A percentile compares a stretch with the other conserved stretches of the same genome.
phyloP scores from a whole-genome alignment of 2,113 vertebrate species.

The Spermophilus dauricus region DNA sequence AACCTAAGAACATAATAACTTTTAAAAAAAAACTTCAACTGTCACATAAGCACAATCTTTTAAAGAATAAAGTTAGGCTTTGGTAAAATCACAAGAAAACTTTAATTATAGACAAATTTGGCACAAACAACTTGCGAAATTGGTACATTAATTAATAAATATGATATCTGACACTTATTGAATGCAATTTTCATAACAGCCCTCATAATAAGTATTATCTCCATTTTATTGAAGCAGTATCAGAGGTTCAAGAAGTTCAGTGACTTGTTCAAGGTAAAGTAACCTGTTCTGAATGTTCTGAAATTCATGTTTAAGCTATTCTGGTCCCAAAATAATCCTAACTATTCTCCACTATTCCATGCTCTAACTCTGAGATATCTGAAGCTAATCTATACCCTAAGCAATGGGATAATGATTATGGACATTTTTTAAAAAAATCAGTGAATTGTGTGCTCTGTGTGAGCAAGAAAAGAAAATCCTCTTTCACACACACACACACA shows the following conservation, averaged over 20 bases:
- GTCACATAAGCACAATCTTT: neutral
- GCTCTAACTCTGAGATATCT: neutral
- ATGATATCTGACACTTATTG: neutral
- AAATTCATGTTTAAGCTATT: slow-evolving; percentile 33
- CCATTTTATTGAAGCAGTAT: slow-evolving; percentile 2
- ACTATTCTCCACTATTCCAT: neutral
- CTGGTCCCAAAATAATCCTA: neutral
- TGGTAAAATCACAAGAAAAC: slow-evolving; percentile 17
- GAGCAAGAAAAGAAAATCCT: neutral
- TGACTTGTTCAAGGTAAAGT: neutral
- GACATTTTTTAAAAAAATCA: neutral
- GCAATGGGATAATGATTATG: neutral
- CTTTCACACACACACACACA: neutral
- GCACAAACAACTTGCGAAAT: neutral
- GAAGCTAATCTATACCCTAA: neutral
- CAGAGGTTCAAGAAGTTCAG: slow-evolving; percentile 7
- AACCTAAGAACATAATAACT: slow-evolving; percentile 35
- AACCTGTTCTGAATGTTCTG: neutral
- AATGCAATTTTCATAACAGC: slow-evolving; percentile 38
- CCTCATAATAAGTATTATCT: slow-evolving; percentile 45
- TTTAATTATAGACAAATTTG: slow-evolving; percentile 45
- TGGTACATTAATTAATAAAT: neutral
- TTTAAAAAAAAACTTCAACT: slow-evolving; percentile 3
- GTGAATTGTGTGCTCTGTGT: neutral
- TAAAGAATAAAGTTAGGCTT: slow-evolving; percentile 9